Conservation (phyloP, 1,140 invertebrate genomes). For the Cydia strobilella region DNA sequence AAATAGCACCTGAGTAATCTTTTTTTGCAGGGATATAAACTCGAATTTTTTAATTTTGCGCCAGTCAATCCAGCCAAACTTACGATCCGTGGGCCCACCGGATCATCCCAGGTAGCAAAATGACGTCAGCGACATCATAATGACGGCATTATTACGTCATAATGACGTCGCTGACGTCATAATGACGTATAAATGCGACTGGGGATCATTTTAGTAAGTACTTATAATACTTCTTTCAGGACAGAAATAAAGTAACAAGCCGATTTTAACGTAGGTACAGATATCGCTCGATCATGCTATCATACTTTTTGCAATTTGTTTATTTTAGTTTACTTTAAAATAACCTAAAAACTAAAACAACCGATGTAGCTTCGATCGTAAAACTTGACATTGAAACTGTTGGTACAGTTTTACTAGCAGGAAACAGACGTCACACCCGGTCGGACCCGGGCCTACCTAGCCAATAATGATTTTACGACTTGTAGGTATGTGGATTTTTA, state of each 20-base stretch:
- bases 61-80: no score
- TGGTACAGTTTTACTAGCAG: conserved; percentile 70
- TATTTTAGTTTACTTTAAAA: background rate
- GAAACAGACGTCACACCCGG: conserved; percentile 62
- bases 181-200: no score
- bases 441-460: conserved; percentile 39
- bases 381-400: conserved; percentile 73
- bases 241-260: background rate
- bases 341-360: conserved; percentile 33
- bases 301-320: background rate
- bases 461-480: conserved; percentile 48
- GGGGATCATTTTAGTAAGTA: no score
- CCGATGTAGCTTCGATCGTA: conserved; percentile 58
- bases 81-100: no score
- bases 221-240: no score
- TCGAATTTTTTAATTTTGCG: no score
- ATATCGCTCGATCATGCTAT: background rate
- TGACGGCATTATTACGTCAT: no score
- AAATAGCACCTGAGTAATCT: no score
- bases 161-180: no score
- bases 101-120: no score
- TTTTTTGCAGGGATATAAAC: no score
- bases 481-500: conserved; percentile 6
- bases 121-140: no score
- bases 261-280: background rate